Evolutionary conservation across 2,888 invertebrate genomes (phyloP).

Genomic region (Tryphoninae sp.): DNA sequence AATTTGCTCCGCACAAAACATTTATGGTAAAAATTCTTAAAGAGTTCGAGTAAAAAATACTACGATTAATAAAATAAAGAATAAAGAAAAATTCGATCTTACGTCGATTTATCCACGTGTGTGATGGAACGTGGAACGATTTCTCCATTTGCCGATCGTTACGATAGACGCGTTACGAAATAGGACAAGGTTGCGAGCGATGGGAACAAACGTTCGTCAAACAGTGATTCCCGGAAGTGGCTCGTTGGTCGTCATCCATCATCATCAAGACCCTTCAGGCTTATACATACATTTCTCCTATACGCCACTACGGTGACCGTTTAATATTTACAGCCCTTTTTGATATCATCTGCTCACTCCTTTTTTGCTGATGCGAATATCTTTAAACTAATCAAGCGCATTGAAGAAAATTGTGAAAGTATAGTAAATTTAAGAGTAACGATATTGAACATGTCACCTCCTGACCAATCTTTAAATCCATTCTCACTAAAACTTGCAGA

Average conservation of each 20-base stretch:
- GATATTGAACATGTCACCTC: background rate
- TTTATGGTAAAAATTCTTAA: background rate
- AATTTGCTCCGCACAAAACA: background rate
- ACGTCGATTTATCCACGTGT: background rate
- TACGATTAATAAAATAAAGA: too few species aligned
- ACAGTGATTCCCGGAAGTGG: conserved; percentile 78
- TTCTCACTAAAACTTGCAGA: background rate
- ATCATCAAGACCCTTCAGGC: conserved; percentile 76
- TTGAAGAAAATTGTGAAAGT: too few species aligned
- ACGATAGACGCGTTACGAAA: conserved; percentile 63
- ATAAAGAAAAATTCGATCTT: background rate
- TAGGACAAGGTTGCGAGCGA: conserved; percentile 76
- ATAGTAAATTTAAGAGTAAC: background rate
- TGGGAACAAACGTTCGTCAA: conserved; percentile 73
- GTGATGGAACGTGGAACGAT: conserved; percentile 14
- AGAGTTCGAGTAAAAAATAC: background rate
- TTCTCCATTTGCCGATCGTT: conserved; percentile 23
- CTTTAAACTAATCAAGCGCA: too few species aligned
- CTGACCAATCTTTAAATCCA: background rate
- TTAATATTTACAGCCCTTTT: conserved; percentile 64
- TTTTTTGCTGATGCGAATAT: background rate
- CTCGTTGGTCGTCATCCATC: conserved; percentile 78
- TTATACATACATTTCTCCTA: conserved; percentile 64
- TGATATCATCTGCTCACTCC: conserved; percentile 14
- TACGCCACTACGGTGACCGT: conserved; percentile 69